Base-by-base conservation (phyloP, 1,140 invertebrate genomes). In the Dendrolimus punctatus region DNA sequence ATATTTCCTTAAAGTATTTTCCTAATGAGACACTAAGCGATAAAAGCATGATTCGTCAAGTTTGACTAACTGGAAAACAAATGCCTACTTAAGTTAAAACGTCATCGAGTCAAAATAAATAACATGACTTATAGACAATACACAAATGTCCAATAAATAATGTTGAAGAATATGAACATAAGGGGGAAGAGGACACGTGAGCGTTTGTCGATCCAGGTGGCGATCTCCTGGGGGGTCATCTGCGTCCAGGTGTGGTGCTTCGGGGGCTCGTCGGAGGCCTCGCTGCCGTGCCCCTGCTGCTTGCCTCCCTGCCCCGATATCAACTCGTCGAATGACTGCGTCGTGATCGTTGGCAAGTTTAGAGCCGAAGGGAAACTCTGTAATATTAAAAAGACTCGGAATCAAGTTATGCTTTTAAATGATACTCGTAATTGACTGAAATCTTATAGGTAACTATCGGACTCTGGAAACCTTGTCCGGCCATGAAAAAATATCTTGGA, bases 111-210 rank as follows among this genome's bases (percentile, higher is more conserved):
- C 23, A 23, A 2, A 23, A 23, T 23, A 23, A 23, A 23, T 23
- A 23, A 23, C 23, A 23, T 23, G 38, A 46, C 6, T 84, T 69
- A 88, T 42, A 87, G 64, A 59, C 80, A 87, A 56, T 89, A 92
- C 47, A 95, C 93, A 69, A 95, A 95, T 38, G 92, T 91, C 95
- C 95, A 96, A 66, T 96, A 96, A 46, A 96, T 88, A 46, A 93
- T 85, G 69, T 96, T 96, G 70, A 96, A 96, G 45, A 95, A 88
- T 1, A 96, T 64, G 73, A 96, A 96, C 2, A 92, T 81, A 2
- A 92, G 67, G 0, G 95, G 95, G 73, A 96, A 96, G 4, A 94
- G 78, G 9, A 95, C 85, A 39, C 95, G 89, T 37, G 94, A 94
- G 6, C 94, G 89, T 64, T 89, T 92, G 80, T 96, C 95, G 45